phyloP scores from a whole-genome alignment of 2,113 vertebrate genomes.

The Gulo gulo region DNA sequence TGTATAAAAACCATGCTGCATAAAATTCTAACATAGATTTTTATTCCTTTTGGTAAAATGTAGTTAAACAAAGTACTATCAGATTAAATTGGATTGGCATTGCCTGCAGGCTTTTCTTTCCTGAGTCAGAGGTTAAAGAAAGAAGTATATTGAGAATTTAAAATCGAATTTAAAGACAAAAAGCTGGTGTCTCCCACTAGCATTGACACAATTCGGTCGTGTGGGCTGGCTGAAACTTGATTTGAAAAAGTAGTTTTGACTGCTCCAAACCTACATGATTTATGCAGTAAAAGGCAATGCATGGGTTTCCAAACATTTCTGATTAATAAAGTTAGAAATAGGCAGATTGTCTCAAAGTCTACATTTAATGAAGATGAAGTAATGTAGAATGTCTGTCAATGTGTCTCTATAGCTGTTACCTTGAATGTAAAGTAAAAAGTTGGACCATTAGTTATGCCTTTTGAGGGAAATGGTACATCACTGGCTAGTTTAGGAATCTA shows the following conservation, averaged over 20 bases:
- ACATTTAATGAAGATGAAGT: neutral
- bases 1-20: neutral
- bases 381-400: neutral
- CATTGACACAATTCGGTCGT: neutral
- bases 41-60: conserved; percentile 24
- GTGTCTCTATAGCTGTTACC: neutral
- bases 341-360: neutral
- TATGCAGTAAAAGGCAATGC: neutral
- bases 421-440: neutral
- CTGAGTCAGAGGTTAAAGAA: conserved; percentile 38
- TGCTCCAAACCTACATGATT: neutral
- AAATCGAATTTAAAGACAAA: neutral
- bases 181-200: neutral
- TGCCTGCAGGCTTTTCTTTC: neutral
- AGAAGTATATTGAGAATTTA: neutral
- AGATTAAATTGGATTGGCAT: neutral
- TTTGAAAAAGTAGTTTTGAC: neutral
- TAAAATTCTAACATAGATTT: conserved; percentile 9
- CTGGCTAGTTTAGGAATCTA: neutral
- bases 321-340: neutral
- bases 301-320: neutral
- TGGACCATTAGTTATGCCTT: neutral
- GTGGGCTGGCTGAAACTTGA: neutral
- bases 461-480: neutral
- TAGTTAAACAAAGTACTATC: neutral